A percentile compares a stretch with the other conserved stretches of the same genome.
phyloP scores from a whole-genome alignment of 2,797 vertebrate species.

The Pteropus rufus region DNA sequence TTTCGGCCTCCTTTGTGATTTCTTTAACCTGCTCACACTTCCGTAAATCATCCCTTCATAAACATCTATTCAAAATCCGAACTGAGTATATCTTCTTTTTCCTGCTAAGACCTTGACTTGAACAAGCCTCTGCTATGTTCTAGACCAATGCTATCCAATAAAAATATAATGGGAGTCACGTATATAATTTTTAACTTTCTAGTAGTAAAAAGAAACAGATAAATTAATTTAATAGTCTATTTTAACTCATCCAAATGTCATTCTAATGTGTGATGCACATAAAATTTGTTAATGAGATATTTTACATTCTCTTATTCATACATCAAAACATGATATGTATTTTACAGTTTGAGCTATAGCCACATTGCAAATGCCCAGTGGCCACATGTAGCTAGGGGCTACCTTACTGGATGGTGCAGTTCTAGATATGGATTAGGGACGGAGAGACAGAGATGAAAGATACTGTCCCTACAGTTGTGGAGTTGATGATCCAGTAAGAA shows the following conservation, averaged over 20 bases:
- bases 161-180: background rate
- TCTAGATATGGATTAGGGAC: background rate
- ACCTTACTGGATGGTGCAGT: background rate
- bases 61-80: background rate
- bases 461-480: background rate
- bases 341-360: background rate
- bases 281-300: background rate
- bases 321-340: background rate
- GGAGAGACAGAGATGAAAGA: background rate
- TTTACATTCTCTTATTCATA: conserved; percentile 10
- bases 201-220: background rate
- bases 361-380: background rate
- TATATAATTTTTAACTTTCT: conserved; percentile 2
- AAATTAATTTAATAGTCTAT: conserved; percentile 9
- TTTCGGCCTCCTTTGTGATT: background rate
- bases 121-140: background rate
- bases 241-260: background rate
- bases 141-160: background rate
- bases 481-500: background rate
- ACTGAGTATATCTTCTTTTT: background rate
- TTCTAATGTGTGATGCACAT: background rate
- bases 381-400: background rate
- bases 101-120: background rate
- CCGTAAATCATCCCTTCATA: background rate
- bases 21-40: background rate